Base-by-base conservation (phyloP, 2,113 vertebrate species). In the Ondatra zibethicus region DNA sequence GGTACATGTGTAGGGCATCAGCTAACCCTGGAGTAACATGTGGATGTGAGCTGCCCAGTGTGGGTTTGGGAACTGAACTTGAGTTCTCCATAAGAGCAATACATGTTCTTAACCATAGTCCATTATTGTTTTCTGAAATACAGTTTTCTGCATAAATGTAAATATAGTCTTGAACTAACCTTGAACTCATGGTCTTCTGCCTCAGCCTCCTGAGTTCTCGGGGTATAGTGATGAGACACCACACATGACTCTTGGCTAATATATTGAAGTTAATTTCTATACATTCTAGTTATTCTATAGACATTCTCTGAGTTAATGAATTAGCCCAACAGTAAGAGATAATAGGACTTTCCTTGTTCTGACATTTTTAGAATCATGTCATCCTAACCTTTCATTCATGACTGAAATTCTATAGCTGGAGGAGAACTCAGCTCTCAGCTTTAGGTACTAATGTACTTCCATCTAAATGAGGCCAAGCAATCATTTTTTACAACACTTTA, bases 281-380 rank as follows among this genome's bases (percentile, higher is more conserved):
- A 16, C 7, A 33, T 50, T 42, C 36, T 65, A 31, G 14, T 6
- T 90, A 42, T 52, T 90, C 58, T 65, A 72, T 76, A 86, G 77
- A 72, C 78, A 52, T 68, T 76, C 45, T 31, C n/a, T 88, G 39
- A 29, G 36, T 66, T 47, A 21, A n/a, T 65, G 42, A 76, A 55
- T 89, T 63, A 95, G 27, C 7, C 82, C 27, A 45, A 61, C 16
- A 87, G 45, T 90, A n/a, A 61, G 14, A 92, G n/a, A 78, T 73
- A 88, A 89, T 25, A 50, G 75, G 25, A 65, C 52, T 88, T 66
- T 31, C 16, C 36, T 55, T 95, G 91, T 84, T 29, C 33, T 88
- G 23, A 82, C 70, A 89, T n/a, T 73, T 93, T 91, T 89, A 93
- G 63, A 95, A 78, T 68, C 82, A 36, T 88, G 58, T 68, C 2